Percentiles rank a stretch among this genome's conserved stretches.
Evolutionary conservation across 2,797 vertebrate species (phyloP).

Genomic region (Poeciliopsis gracilis): DNA sequence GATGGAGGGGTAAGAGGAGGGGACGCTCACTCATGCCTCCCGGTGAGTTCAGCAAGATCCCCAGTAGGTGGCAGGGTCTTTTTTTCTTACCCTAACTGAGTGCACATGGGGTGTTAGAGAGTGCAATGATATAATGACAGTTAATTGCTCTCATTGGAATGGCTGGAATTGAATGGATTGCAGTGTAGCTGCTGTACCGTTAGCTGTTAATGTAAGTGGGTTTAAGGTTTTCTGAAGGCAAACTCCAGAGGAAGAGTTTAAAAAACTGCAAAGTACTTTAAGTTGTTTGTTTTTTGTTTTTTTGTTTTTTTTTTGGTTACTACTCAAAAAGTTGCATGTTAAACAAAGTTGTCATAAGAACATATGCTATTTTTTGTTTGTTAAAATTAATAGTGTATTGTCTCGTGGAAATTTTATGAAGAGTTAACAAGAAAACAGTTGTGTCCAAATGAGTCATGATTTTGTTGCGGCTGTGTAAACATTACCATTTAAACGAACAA

Average conservation of each 20-base stretch:
- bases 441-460: slow-evolving; percentile 65
- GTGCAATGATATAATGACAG: slow-evolving; percentile 80
- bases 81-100: slow-evolving; percentile 62
- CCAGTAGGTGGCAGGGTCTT: slow-evolving; percentile 84
- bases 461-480: slow-evolving; percentile 73
- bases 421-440: slow-evolving; percentile 49
- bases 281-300: neutral
- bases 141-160: slow-evolving; percentile 76
- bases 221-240: slow-evolving; percentile 56
- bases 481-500: slow-evolving; percentile 75
- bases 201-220: slow-evolving; percentile 65
- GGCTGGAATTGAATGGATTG: slow-evolving; percentile 70
- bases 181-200: slow-evolving; percentile 63
- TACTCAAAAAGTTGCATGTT: slow-evolving; percentile 24
- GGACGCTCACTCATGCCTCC: slow-evolving; percentile 9
- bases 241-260: slow-evolving; percentile 52
- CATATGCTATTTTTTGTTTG: slow-evolving; percentile 17
- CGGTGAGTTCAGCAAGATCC: slow-evolving; percentile 59
- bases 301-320: neutral
- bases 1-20: neutral
- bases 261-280: slow-evolving; percentile 33
- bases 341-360: slow-evolving; percentile 49
- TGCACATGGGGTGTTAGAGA: slow-evolving; percentile 68
- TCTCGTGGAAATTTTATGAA: slow-evolving; percentile 32
- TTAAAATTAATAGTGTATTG: slow-evolving; percentile 25